These are phyloP conservation scores for Lepidotrigona ventralis DNA, from an alignment of 1,140 invertebrate genomes.

Conservation along the genomic window DNA sequence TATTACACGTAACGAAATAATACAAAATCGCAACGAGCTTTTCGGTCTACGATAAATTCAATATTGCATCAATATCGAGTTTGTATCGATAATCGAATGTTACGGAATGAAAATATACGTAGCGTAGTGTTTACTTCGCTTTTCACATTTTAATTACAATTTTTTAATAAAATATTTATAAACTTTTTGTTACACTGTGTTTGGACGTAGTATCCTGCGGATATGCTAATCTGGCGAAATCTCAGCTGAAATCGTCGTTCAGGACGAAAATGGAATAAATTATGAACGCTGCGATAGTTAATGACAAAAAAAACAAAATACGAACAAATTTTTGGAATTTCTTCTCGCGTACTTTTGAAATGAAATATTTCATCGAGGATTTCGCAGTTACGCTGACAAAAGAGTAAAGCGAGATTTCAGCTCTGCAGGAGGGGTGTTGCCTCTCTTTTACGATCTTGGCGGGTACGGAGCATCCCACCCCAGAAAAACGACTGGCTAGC, in stretches of 20 bases:
- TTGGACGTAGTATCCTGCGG: not conserved
- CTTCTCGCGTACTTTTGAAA: not conserved
- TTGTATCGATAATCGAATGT: not conserved
- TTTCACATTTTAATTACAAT: not conserved
- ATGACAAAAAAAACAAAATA: not conserved
- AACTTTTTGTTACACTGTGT: not conserved
- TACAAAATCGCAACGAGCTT: not conserved
- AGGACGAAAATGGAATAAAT: not conserved
- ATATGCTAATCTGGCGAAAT: not conserved
- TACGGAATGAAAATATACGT: not conserved
- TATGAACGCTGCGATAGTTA: not conserved
- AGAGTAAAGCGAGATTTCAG: not conserved
- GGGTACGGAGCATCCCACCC: not conserved
- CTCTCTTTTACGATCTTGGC: not conserved
- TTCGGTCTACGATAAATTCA: not conserved
- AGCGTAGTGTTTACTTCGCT: not conserved
- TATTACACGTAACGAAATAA: not conserved
- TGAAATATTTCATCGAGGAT: not conserved
- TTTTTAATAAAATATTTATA: not conserved
- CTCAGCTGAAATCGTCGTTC: not conserved
- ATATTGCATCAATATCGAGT: not conserved
- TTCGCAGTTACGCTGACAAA: not conserved
- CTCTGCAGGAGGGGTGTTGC: not conserved
- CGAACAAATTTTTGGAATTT: not conserved
- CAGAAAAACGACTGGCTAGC: slow-evolving; percentile 19